phyloP scores from a whole-genome alignment of 2,888 invertebrate genomes.

The Catocala fraxini region DNA sequence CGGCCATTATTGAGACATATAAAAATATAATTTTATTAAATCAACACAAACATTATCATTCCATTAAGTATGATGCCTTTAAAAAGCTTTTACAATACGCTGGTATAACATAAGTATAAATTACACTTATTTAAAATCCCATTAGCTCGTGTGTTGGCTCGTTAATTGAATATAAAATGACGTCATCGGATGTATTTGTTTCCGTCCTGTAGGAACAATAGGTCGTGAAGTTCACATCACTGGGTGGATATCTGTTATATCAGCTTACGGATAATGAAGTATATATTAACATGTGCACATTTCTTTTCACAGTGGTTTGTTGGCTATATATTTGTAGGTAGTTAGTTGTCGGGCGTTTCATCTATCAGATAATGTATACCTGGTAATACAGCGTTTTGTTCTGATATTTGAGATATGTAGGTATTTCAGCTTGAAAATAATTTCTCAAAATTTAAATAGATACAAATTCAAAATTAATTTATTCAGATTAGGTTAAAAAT shows the following conservation, averaged over 20 bases:
- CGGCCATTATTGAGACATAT: not conserved
- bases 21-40: not conserved
- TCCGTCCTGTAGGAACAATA: constrained; percentile 33
- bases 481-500: too few species aligned
- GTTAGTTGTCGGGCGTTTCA: too few species aligned
- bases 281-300: too few species aligned
- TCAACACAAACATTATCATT: not conserved
- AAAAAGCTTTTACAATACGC: constrained; percentile 1
- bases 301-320: too few species aligned
- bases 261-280: too few species aligned
- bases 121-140: constrained; percentile 53
- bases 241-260: not conserved
- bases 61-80: not conserved
- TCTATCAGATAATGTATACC: too few species aligned
- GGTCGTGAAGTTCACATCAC: constrained; percentile 9
- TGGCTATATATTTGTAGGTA: too few species aligned
- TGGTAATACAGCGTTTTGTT: too few species aligned
- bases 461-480: too few species aligned
- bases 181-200: constrained; percentile 36
- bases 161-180: constrained; percentile 57
- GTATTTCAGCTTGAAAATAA: too few species aligned
- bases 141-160: constrained; percentile 44
- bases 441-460: too few species aligned
- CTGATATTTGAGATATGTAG: too few species aligned
- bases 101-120: constrained; percentile 33